phyloP scores from a whole-genome alignment of 2,797 vertebrate genomes.

The Neosalanx taihuensis region DNA sequence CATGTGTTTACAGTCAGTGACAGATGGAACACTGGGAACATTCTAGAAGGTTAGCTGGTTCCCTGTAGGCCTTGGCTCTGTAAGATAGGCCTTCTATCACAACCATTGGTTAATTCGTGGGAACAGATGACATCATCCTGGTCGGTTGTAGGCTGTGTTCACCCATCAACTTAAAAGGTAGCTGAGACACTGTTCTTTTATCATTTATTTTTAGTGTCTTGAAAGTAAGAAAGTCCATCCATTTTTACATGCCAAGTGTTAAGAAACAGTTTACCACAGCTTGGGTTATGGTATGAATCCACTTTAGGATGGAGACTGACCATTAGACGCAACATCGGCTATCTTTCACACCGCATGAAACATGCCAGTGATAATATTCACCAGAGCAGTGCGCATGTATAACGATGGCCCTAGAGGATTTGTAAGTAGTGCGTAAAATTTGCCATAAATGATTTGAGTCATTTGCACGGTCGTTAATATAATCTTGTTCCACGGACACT shows the following conservation, averaged over 20 bases:
- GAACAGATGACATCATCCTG: neutral
- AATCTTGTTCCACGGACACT: neutral
- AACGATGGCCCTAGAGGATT: slow-evolving; percentile 7
- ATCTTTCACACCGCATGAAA: neutral
- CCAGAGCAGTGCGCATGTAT: neutral
- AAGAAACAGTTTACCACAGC: neutral
- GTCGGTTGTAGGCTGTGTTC: neutral
- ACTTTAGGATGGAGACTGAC: neutral
- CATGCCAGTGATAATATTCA: neutral
- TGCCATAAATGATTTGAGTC: slow-evolving; percentile 18
- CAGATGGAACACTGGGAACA: neutral
- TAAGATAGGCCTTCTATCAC: neutral
- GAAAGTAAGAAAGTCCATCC: neutral
- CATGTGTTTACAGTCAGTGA: slow-evolving; percentile 4
- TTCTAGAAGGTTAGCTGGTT: neutral
- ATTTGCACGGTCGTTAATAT: slow-evolving; percentile 14
- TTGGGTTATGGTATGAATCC: neutral
- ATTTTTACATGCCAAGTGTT: neutral
- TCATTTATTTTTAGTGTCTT: neutral
- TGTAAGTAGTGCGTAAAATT: slow-evolving; percentile 9
- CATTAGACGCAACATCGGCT: neutral
- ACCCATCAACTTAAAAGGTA: neutral
- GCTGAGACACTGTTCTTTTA: too few species aligned
- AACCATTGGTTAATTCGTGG: neutral
- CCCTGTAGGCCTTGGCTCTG: neutral